phyloP scores from a whole-genome alignment of 2,888 invertebrate species.

The Melanostoma scalare region DNA sequence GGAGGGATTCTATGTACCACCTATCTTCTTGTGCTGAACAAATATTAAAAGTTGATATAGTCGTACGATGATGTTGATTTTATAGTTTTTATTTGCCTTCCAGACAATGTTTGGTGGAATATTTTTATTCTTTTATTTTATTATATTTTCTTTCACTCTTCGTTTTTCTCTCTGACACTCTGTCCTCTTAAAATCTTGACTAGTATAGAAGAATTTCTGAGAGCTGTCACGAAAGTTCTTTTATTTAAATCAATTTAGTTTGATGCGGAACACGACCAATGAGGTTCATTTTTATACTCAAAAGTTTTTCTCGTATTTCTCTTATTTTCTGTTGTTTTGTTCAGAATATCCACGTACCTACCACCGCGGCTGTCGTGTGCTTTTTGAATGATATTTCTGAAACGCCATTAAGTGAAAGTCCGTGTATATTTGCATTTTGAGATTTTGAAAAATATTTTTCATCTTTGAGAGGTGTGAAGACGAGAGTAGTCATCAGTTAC shows the following conservation, averaged over 20 bases:
- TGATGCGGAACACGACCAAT: constrained; percentile 56
- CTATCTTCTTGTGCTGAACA: constrained; percentile 5
- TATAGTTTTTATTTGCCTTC: constrained; percentile 45
- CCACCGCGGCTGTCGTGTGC: too few species aligned
- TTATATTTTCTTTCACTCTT: constrained; percentile 23
- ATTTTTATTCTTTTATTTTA: constrained; percentile 46
- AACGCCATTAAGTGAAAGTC: too few species aligned
- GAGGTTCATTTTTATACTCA: constrained; percentile 44
- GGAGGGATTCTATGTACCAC: neutral
- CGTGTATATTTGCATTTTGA: too few species aligned
- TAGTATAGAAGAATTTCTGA: neutral
- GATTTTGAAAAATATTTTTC: too few species aligned
- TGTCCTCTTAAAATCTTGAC: neutral
- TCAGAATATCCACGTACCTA: neutral
- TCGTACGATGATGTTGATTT: constrained; percentile 14
- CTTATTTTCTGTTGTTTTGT: neutral
- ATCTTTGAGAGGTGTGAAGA: too few species aligned
- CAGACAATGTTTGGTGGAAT: constrained; percentile 55
- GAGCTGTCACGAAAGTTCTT: constrained; percentile 52
- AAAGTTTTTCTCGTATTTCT: neutral
- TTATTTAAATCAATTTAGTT: constrained; percentile 67
- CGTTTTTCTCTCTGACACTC: constrained; percentile 15
- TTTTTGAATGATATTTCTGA: too few species aligned
- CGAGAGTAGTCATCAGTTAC: too few species aligned
- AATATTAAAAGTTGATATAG: constrained; percentile 19